These are phyloP conservation scores for Podocnemis expansa DNA, from an alignment of 2,113 vertebrate genomes.

Conservation along the genomic window DNA sequence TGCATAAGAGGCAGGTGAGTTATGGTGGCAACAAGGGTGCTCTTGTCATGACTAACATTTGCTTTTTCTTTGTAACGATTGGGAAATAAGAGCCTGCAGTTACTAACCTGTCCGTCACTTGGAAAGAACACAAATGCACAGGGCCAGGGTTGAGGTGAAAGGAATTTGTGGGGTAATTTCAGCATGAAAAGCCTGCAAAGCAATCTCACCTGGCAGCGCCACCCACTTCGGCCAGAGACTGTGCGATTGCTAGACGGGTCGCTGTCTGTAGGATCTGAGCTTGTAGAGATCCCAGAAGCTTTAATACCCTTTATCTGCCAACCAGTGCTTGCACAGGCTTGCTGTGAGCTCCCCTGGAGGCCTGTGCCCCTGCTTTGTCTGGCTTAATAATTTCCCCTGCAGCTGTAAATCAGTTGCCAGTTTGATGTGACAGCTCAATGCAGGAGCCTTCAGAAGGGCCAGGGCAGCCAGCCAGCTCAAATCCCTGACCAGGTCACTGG, in stretches of 20 bases:
- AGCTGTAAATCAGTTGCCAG: slow-evolving; percentile 59
- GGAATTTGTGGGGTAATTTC: neutral
- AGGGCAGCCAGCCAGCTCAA: slow-evolving; percentile 1
- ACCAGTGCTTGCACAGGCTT: neutral
- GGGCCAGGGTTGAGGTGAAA: neutral
- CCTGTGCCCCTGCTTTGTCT: neutral
- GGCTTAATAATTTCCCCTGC: slow-evolving; percentile 27
- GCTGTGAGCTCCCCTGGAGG: neutral
- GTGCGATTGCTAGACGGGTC: neutral
- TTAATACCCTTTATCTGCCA: neutral
- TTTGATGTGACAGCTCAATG: slow-evolving; percentile 27
- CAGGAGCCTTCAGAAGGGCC: neutral
- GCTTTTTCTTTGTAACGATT: neutral
- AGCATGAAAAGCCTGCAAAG: neutral
- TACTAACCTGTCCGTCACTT: neutral
- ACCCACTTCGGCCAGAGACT: neutral
- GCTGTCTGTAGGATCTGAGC: neutral
- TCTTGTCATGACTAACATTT: neutral
- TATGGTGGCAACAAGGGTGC: neutral
- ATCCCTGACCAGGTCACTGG: slow-evolving; percentile 29
- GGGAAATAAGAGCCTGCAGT: neutral
- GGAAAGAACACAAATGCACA: neutral
- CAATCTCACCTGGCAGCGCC: neutral
- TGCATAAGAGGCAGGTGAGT: neutral
- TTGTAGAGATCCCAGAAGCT: neutral